Evolutionary conservation across 2,113 vertebrate species (phyloP), one percentile per base, ranked within the genome.

Genomic region (Callospermophilus lateralis): DNA sequence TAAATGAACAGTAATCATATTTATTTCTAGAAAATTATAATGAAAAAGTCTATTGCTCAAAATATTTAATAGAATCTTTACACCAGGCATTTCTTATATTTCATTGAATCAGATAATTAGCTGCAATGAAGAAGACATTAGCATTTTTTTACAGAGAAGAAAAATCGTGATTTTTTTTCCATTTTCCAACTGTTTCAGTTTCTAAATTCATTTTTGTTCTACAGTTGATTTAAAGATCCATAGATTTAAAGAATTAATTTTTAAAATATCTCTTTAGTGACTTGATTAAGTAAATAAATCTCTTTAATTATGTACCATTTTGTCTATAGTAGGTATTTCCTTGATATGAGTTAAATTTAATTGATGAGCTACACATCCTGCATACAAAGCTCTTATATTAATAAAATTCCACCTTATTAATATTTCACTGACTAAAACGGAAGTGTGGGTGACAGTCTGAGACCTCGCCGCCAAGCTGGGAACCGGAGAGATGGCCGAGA

Each of bases 251-350:
- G 8, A 96, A 67, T 39, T 76, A 68, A 48, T 61, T 88, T 68
- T 67, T 15, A 76, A 85, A 84, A 90, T 72, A 79, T 67, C 10
- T 95, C 34, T 86, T 93, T 87, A n/a, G 39, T 93, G 65, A 94
- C 81, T 67, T 78, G 55, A 22, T 61, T 5, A 72, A 74, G 83
- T 53, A 76, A 4, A 32, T 78, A 84, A 28, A 34, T 89, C 8
- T 70, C 30, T 79, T 95, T 28, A 48, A 28, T 8, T 97, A 8
- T 95, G 77, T 77, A 77, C 34, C 19, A 34, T 39, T 67, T 83
- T 77, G 10, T 76, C n/a, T 77, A 24, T 28, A 72, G 48, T 86
- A 16, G 79, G 8, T 72, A 30, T 86, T 85, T 92, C 73, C 39
- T 78, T 11, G 73, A 95, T n/a, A n/a, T 73, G 30, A 20, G 24